Evolutionary conservation across 1,140 invertebrate species (phyloP), one percentile per base, ranked within the genome.

Genomic region (Drosophila kurseongensis): DNA sequence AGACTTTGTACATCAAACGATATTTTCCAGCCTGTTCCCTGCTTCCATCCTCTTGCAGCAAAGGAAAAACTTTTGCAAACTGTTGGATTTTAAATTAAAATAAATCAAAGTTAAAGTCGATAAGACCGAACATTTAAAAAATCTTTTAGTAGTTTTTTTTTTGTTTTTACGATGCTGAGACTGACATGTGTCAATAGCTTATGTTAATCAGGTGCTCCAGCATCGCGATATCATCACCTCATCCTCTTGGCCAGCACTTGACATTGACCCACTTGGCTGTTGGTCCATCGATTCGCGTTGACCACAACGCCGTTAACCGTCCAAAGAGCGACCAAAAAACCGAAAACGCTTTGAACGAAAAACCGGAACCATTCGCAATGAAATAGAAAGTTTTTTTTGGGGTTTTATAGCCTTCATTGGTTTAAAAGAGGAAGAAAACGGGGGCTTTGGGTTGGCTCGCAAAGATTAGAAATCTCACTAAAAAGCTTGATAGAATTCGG

Each of bases 221-320:
- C 73, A 85, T 61, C 40, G 56, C 56, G 57, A 86, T 75, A 78
- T 73, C 63, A 66, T 58, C 72, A 50, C 32, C 54, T 36, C 52
- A 32, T 42, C 54, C 54, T 61, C 44, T 36, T 78, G 51, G 59
- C 66, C 52, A 68, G 35, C 68, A 62, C 55, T 62, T 89, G 83
- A 88, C 83, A 88, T 88, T 88, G 83, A 88, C 83, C 83, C 80
- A 88, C 82, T 84, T 80, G 38, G 41, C 54, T 59, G 67, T 76
- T 57, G 65, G 81, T 82, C 86, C 78, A 73, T 76, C 78, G 83
- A 82, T 78, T 86, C 84, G 59, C 65, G 52, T 79, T 75, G 40
- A 60, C 75, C 79, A 82, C 79, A 82, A 72, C 62, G 74, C 18
- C 29, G 59, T 60, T 65, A 62, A 68, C 60, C 38, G 41, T 45